Evolutionary conservation across 53 echinoderm and acorn worm genomes (phyloP).

Genomic region (Zoroaster sp.): DNA sequence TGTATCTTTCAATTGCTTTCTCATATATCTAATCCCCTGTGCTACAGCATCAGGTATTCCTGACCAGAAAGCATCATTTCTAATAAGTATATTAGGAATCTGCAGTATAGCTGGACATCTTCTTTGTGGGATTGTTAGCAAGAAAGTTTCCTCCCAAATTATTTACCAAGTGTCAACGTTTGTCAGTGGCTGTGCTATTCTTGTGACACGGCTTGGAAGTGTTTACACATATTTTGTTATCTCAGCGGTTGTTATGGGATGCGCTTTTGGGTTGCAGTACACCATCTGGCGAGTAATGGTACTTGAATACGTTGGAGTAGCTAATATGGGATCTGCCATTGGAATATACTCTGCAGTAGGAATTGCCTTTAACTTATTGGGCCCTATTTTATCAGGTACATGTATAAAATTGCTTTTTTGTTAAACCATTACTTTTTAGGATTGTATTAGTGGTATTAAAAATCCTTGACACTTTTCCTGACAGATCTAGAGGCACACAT

Average conservation of each 20-base stretch:
- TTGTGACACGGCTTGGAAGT: not conserved
- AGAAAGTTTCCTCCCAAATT: not conserved
- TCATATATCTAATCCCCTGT: not conserved
- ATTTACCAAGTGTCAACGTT: not conserved
- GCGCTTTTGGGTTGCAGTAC: not conserved
- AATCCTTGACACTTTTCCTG: no score
- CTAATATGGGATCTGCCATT: not conserved
- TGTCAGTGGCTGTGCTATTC: not conserved
- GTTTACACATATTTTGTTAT: not conserved
- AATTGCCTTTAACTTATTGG: not conserved
- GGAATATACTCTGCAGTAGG: not conserved
- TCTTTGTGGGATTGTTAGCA: not conserved
- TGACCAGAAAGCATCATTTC: not conserved
- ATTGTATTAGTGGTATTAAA: no score
- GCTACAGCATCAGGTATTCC: not conserved
- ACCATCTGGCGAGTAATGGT: not conserved
- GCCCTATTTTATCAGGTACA: not conserved
- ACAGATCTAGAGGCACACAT: no score
- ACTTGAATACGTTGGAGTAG: not conserved
- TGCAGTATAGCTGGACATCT: not conserved
- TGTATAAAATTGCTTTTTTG: no score
- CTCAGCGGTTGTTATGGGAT: not conserved
- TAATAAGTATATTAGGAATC: not conserved
- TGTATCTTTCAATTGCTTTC: not conserved
- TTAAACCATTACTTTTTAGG: no score